Evolutionary conservation across 2,888 invertebrate genomes (phyloP).

Genomic region (Drepana falcataria): DNA sequence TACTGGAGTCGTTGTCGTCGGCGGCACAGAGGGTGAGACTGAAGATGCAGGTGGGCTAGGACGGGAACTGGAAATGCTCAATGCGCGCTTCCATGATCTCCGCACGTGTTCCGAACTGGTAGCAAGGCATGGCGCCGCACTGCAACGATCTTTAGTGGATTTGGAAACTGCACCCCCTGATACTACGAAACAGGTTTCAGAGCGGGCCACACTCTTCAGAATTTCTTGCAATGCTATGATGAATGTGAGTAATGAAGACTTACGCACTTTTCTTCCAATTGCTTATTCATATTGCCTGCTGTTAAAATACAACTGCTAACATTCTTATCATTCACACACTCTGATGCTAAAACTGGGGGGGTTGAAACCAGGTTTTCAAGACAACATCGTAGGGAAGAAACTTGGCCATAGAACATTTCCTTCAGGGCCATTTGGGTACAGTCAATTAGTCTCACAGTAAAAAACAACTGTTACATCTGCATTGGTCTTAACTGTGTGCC

Average conservation of each 20-base stretch:
- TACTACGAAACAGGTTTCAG: slow-evolving; percentile 93
- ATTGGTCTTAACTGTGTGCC: too few species aligned
- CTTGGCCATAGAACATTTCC: too few species aligned
- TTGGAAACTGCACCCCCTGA: slow-evolving; percentile 85
- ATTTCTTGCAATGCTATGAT: slow-evolving; percentile 98
- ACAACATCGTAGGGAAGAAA: too few species aligned
- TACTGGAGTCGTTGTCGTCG: slow-evolving; percentile 60
- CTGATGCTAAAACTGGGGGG: too few species aligned
- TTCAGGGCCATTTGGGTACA: too few species aligned
- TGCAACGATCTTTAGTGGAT: slow-evolving; percentile 89
- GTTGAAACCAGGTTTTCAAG: too few species aligned
- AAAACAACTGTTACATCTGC: too few species aligned
- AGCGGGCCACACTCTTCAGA: slow-evolving; percentile 95
- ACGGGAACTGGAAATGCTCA: slow-evolving; percentile 78
- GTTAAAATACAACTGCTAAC: too few species aligned
- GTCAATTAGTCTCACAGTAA: too few species aligned
- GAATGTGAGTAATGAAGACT: slow-evolving; percentile 78
- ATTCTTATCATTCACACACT: too few species aligned
- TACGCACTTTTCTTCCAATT: too few species aligned
- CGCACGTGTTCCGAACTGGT: slow-evolving; percentile 95
- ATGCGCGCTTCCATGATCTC: slow-evolving; percentile 89
- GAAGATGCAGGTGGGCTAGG: slow-evolving; percentile 81
- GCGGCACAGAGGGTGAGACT: slow-evolving; percentile 75
- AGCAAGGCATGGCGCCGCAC: slow-evolving; percentile 89
- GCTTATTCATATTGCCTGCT: too few species aligned